Evolutionary conservation across 2,113 vertebrate species (phyloP).

Genomic region (Mesitornis unicolor): DNA sequence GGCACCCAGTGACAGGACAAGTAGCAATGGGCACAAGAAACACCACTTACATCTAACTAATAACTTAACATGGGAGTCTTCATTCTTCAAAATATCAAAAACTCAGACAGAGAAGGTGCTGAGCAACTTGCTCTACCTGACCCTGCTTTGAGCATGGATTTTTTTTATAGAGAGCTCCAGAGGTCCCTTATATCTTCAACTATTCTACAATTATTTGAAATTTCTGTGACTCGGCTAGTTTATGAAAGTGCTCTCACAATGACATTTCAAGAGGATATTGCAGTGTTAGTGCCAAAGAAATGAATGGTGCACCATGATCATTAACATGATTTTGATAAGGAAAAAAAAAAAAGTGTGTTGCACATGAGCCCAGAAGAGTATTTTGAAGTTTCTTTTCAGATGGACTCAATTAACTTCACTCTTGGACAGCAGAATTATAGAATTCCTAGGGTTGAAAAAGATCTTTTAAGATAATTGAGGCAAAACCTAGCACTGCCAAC

Average conservation of each 20-base stretch:
- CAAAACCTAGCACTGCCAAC: no score
- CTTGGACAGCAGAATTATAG: fast-evolving
- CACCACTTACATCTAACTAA: background rate
- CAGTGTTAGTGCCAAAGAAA: background rate
- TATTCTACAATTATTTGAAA: background rate
- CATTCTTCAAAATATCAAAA: background rate
- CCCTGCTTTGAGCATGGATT: background rate
- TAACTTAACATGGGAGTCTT: background rate
- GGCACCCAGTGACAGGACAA: background rate
- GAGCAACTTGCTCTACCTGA: background rate
- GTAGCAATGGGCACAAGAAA: background rate
- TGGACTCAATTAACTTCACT: background rate
- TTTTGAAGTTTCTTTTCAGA: background rate
- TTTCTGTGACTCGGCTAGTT: background rate
- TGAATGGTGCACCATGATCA: background rate
- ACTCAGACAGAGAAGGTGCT: background rate
- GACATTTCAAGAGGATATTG: background rate
- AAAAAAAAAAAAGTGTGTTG: background rate
- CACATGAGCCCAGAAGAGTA: background rate
- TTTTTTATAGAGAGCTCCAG: background rate
- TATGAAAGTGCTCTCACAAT: background rate
- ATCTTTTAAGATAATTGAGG: no score
- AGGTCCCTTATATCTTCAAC: background rate
- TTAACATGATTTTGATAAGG: background rate
- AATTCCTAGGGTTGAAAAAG: no score